These are phyloP conservation scores for Lithobates sylvaticus DNA, from an alignment of 2,797 vertebrate species.

Conservation along the genomic window DNA sequence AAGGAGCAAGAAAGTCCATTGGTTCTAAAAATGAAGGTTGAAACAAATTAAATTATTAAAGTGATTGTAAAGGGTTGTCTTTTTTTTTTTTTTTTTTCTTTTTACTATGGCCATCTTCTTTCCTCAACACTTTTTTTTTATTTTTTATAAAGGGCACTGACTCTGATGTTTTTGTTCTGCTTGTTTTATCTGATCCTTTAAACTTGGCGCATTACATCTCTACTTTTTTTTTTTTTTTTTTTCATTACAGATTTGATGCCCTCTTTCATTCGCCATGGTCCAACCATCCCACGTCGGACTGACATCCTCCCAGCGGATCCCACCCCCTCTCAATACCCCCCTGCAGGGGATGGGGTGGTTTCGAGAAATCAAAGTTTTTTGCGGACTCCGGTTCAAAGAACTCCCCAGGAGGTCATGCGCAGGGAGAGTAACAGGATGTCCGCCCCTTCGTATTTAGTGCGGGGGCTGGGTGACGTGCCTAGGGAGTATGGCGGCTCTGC, in stretches of 20 bases:
- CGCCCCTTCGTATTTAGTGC: slow-evolving; percentile 88
- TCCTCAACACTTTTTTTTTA: too few relatives aligned
- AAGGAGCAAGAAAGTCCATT: too few relatives aligned
- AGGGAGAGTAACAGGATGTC: slow-evolving; percentile 95
- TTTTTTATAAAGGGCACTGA: too few relatives aligned
- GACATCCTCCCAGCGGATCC: slow-evolving; percentile 87
- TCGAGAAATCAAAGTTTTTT: slow-evolving; percentile 91
- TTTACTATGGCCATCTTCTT: too few relatives aligned
- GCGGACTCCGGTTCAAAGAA: slow-evolving; percentile 82
- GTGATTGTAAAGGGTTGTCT: too few relatives aligned
- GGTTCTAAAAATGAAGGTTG: too few relatives aligned
- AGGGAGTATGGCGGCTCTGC: slow-evolving; percentile 88
- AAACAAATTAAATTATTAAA: too few relatives aligned
- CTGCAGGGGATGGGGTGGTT: slow-evolving; percentile 78
- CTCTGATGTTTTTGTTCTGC: too few relatives aligned
- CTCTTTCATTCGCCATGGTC: slow-evolving; percentile 96
- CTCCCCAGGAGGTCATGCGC: slow-evolving; percentile 88
- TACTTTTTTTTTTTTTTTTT: background rate
- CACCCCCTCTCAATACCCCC: slow-evolving; percentile 63
- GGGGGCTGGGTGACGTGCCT: slow-evolving; percentile 87
- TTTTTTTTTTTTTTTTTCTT: too few relatives aligned
- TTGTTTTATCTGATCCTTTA: too few relatives aligned
- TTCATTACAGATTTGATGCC: slow-evolving; percentile 90
- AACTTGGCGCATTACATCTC: too few relatives aligned
- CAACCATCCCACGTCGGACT: slow-evolving; percentile 92